Base-by-base conservation (phyloP, 2,797 vertebrate species). In the Ataeniobius toweri region DNA sequence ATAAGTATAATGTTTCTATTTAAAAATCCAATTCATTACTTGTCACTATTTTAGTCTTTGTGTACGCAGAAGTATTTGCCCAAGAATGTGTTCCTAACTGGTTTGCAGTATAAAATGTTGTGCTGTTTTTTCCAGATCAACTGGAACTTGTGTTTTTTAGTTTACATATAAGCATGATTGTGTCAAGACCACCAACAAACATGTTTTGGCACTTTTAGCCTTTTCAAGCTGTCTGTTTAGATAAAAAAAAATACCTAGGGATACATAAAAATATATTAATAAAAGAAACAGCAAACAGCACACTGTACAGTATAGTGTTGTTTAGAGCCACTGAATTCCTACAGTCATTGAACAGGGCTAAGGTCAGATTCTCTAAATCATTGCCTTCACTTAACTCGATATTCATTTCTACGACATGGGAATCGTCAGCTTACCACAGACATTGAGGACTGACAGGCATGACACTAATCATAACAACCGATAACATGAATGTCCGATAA, bases 401-500 rank as follows among this genome's bases (percentile, higher is more conserved):
- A 85, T 73, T 67, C 41, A 51, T 3, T 61, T 78, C 59, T 39
- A 13, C 31, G 50, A 48, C 83, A 86, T 71, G 53, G n/a, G 69
- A 58, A 61, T 82, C 69, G 59, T 28, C 9, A 6, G 76, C 69
- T 69, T 55, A 16, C 39, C 3, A 48, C 56, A 68, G 26, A n/a
- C 50, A 80, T 81, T 76, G 69, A 41, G 56, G n/a, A 39, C 77
- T 78, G 76, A 75, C 28, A 0, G 77, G 71, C 68, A 10, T 24
- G 76, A 80, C 16, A 53, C 80, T 0, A 53, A 51, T 53, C 84
- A 82, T 84, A 84, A 77, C 24, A 82, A 73, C 51, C 3, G 24
- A 87, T 88, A 65, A 58, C 80, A 61, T 69, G 73, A 65, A 73
- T 46, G 79, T 80, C 79, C 84, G 89, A 90, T 92, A 82, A 92